phyloP scores from a whole-genome alignment of 2,113 vertebrate species.

The Rhodinocichla rosea region DNA sequence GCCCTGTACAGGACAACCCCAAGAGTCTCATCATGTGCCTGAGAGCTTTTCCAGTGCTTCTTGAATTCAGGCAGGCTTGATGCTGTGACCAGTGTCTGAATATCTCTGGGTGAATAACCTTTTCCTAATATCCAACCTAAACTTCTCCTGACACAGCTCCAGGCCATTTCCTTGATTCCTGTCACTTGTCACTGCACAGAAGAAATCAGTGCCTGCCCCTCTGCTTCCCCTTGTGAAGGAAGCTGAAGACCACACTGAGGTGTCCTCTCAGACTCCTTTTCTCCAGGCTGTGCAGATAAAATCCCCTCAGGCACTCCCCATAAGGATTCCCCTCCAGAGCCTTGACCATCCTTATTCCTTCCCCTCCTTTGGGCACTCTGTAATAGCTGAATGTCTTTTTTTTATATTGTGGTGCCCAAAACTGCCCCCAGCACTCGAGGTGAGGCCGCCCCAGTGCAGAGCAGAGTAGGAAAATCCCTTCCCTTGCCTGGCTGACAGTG shows the following conservation, averaged over 20 bases:
- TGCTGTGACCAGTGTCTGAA: background rate
- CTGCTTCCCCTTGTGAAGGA: background rate
- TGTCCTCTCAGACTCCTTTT: background rate
- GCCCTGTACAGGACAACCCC: background rate
- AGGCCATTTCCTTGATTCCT: background rate
- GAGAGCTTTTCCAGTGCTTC: background rate
- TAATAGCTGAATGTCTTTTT: background rate
- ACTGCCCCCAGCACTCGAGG: rapidly evolving
- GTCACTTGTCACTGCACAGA: background rate
- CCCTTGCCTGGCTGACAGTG: too few species aligned
- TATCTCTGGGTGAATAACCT: background rate
- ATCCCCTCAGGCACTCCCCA: background rate
- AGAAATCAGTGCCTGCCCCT: background rate
- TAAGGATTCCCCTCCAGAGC: background rate
- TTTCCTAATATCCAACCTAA: background rate
- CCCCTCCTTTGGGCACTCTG: background rate
- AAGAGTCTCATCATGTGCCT: background rate
- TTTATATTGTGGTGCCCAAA: background rate
- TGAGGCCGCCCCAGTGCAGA: rapidly evolving
- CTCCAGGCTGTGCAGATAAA: background rate
- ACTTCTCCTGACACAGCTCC: background rate
- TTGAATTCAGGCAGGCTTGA: background rate
- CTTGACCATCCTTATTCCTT: background rate
- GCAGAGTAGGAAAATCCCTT: background rate
- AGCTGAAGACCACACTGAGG: background rate